These are phyloP conservation scores for Condylostylus longicornis DNA, from an alignment of 1,140 invertebrate genomes.

Conservation along the genomic window DNA sequence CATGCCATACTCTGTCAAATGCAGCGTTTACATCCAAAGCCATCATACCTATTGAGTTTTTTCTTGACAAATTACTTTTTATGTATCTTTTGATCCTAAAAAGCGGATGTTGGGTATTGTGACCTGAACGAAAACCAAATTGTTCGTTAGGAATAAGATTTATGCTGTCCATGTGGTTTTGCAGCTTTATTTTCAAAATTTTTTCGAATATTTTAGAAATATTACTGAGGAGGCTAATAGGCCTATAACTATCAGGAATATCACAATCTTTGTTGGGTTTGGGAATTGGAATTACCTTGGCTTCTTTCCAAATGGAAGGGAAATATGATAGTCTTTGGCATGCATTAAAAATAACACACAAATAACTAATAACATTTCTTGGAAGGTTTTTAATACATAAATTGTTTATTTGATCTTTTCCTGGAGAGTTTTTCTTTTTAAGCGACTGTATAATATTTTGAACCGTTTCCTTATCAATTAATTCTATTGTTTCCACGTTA, in stretches of 20 bases:
- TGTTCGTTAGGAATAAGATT: constrained; percentile 20
- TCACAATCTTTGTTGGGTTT: constrained; percentile 23
- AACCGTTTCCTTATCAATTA: too few species aligned
- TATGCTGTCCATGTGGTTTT: constrained; percentile 8
- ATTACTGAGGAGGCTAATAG: constrained; percentile 24
- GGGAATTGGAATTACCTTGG: constrained; percentile 24
- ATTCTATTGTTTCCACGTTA: too few species aligned
- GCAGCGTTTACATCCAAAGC: constrained; percentile 25
- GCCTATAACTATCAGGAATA: constrained; percentile 15
- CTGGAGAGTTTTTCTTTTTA: too few species aligned
- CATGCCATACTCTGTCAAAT: constrained; percentile 23
- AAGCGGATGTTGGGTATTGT: constrained; percentile 25
- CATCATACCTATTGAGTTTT: constrained; percentile 13
- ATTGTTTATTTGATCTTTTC: too few species aligned
- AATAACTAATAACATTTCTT: too few species aligned
- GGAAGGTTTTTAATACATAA: too few species aligned
- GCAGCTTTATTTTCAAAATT: constrained; percentile 12
- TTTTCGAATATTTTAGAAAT: constrained; percentile 25
- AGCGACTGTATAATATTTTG: too few species aligned
- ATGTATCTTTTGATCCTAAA: constrained; percentile 22
- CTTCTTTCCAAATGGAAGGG: constrained; percentile 24
- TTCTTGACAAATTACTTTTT: constrained; percentile 10
- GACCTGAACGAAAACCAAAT: constrained; percentile 25
- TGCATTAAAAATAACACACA: constrained; percentile 18
- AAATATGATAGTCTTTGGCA: constrained; percentile 19